Evolutionary conservation across 37 sponge, comb jelly and placozoan species (phyloP).

Genomic region (Aplysina aerophoba): DNA sequence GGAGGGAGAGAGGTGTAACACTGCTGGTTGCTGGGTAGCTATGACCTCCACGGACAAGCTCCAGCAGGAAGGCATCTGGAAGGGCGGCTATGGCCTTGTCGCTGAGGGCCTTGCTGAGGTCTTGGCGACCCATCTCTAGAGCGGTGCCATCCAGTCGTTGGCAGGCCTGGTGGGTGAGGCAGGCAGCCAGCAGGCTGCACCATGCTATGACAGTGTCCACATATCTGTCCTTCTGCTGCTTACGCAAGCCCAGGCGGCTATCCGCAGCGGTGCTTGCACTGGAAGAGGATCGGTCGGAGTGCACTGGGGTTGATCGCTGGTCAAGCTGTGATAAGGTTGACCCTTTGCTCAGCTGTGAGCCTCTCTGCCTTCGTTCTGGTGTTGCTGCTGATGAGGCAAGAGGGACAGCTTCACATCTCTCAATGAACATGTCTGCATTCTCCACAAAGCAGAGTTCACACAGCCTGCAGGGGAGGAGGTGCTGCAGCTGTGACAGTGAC

Average conservation of each 20-base stretch:
- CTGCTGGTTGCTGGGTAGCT: too few species aligned
- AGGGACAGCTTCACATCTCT: background rate
- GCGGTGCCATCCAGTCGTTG: background rate
- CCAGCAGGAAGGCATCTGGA: slow-evolving; percentile 13
- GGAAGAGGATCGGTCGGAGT: background rate
- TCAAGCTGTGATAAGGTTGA: background rate
- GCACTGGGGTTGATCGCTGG: background rate
- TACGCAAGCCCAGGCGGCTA: background rate
- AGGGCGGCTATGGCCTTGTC: background rate
- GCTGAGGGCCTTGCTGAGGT: background rate
- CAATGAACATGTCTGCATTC: background rate
- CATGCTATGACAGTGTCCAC: slow-evolving; percentile 6
- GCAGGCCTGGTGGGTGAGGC: background rate
- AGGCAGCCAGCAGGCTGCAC: background rate
- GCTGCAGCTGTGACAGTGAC: too few species aligned
- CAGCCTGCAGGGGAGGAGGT: background rate
- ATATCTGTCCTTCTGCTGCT: slow-evolving; percentile 15
- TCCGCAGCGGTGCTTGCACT: background rate
- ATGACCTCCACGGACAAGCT: background rate
- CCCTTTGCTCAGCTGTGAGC: background rate
- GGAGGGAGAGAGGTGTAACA: background rate
- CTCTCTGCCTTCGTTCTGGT: background rate
- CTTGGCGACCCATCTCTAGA: slow-evolving; percentile 2
- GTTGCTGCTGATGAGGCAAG: too few species aligned
- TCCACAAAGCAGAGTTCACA: background rate